Percentiles rank a stretch among this genome's conserved stretches.
Conservation (phyloP, 2,797 vertebrate genomes). For the Ispidina lecontei region DNA sequence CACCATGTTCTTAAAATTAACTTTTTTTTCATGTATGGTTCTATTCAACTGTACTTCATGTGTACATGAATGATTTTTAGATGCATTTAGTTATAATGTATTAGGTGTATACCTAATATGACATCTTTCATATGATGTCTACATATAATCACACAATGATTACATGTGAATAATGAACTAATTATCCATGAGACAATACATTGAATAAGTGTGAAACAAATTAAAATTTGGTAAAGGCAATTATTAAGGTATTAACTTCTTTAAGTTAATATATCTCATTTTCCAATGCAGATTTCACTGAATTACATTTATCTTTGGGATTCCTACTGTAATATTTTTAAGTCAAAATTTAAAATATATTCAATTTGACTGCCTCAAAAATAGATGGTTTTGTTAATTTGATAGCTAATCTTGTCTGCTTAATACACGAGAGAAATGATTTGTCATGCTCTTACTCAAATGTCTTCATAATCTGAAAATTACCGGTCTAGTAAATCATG, state of each 20-base stretch:
- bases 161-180: accelerated
- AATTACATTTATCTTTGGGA: background rate
- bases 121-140: background rate
- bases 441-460: background rate
- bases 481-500: background rate
- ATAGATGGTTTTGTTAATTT: background rate
- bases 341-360: background rate
- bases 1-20: background rate
- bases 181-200: background rate
- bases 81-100: background rate
- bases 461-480: slow-evolving; percentile 29
- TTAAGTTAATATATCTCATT: background rate
- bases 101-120: background rate
- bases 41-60: background rate
- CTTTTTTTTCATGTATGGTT: background rate
- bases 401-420: background rate
- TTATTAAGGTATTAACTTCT: background rate
- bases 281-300: background rate
- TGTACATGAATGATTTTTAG: background rate
- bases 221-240: background rate
- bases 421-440: background rate
- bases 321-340: background rate
- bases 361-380: background rate
- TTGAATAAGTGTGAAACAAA: background rate
- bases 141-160: background rate